Evolutionary conservation across 2,113 vertebrate species (phyloP), one percentile per base, ranked within the genome.

Genomic region (Muntiacus reevesi): DNA sequence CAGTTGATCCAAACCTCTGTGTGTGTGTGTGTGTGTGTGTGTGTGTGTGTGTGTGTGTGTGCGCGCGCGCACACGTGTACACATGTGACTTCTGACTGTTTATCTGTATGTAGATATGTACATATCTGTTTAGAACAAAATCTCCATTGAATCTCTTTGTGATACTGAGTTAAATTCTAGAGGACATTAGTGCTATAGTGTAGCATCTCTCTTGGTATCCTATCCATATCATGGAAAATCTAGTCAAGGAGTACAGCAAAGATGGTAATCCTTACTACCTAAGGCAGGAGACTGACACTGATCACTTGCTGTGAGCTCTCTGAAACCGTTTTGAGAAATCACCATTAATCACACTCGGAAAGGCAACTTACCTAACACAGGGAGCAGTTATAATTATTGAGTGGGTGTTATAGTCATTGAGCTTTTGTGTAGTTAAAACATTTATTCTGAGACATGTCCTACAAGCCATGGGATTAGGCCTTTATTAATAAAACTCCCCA

Each of bases 401-500:
- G 67, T 87, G 71, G 86, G 25, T 76, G 36, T 97, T 87, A 76
- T 6, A 94, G 36, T 79, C 89, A 28, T 12, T 30, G 79, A 93
- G 87, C 91, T 88, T 85, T 55, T 5, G 36, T 71, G 11, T 45
- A 82, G 94, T 95, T 95, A 94, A 96, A 96, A 97, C 92, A 76
- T 97, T 97, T 94, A 89, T 97, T 97, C 93, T 87, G 79, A 96
- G 92, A 95, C 87, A 43, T 90, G 87, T 93, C 81, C 81, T 93
- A 88, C 81, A 94, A 96, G 84, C 50, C 28, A 16, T 57, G 92
- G 86, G 91, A 97, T 95, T 97, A 97, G 64, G 64, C 21, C 50
- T 96, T 96, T 98, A 95, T 96, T 98, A 98, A 95, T 95, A 97
- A 97, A 98, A 97, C 57, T 94, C 74, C 95, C 89, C 43, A 97